Conservation (phyloP, 2,888 invertebrate genomes). For the Mythimna lalbum region DNA sequence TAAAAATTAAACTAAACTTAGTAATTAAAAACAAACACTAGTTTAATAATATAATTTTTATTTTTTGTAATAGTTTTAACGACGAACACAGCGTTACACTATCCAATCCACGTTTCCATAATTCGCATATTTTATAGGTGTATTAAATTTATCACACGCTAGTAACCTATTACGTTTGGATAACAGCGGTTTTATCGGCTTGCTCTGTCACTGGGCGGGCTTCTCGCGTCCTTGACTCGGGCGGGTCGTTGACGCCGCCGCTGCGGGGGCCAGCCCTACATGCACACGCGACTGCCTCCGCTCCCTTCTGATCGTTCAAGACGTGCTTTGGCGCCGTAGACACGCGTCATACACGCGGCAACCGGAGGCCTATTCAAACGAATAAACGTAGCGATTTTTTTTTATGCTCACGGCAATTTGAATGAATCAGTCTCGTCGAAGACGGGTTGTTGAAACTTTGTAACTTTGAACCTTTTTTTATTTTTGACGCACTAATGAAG, state of each 20-base stretch:
- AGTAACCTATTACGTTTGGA: conserved; percentile 64
- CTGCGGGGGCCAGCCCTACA: conserved; percentile 80
- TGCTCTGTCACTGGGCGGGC: conserved; percentile 72
- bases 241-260: conserved; percentile 84
- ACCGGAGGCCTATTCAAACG: conserved; percentile 55
- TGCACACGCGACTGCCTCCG: conserved; percentile 81
- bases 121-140: conserved; percentile 60
- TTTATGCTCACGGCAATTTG: conserved; percentile 36
- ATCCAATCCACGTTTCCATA: conserved; percentile 43
- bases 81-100: conserved; percentile 22
- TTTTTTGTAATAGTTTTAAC: conserved; percentile 9
- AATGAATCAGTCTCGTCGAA: conserved; percentile 2
- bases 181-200: conserved; percentile 72
- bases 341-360: conserved; percentile 70
- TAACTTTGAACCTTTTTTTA: conserved; percentile 10
- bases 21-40: neutral
- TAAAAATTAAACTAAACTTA: neutral
- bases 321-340: conserved; percentile 71
- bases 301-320: conserved; percentile 76
- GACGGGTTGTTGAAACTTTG: conserved; percentile 4
- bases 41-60: neutral
- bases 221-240: conserved; percentile 83
- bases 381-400: conserved; percentile 49
- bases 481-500: conserved; percentile 12
- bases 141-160: conserved; percentile 61